Evolutionary conservation across 1,140 invertebrate genomes (phyloP).

Genomic region (Brachionus rubens): DNA sequence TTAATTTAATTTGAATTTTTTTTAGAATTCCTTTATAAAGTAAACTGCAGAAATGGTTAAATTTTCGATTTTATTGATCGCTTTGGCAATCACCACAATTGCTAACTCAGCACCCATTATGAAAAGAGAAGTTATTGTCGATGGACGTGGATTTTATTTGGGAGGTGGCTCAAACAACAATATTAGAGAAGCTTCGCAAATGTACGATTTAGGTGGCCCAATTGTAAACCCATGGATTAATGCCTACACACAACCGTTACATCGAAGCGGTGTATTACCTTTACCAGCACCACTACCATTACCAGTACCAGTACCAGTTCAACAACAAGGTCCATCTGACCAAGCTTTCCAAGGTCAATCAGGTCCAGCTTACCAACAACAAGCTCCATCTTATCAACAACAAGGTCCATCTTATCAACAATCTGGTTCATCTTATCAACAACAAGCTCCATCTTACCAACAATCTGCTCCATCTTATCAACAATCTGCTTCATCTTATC

Average conservation of each 20-base stretch:
- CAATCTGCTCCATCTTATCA: background rate
- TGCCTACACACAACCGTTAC: conserved; percentile 40
- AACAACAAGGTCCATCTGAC: background rate
- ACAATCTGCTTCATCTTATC: background rate
- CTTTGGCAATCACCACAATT: background rate
- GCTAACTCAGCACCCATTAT: background rate
- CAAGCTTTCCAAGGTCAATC: background rate
- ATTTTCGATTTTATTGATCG: background rate
- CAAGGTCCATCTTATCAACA: background rate
- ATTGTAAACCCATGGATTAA: conserved; percentile 41
- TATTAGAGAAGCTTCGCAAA: conserved; percentile 34
- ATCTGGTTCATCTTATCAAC: background rate
- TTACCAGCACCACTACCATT: background rate
- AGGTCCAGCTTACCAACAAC: background rate
- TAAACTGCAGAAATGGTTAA: conserved; percentile 27
- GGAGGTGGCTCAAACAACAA: conserved; percentile 43
- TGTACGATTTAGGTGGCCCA: conserved; percentile 39
- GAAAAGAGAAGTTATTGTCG: conserved; percentile 3
- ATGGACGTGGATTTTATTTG: conserved; percentile 37
- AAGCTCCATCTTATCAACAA: background rate
- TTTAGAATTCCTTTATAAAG: background rate
- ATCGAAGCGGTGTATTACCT: conserved; percentile 29
- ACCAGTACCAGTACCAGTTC: background rate
- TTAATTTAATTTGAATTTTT: background rate
- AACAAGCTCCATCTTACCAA: background rate